Base-by-base conservation (phyloP, 2,888 invertebrate species). In the Drosophila neonasuta region DNA sequence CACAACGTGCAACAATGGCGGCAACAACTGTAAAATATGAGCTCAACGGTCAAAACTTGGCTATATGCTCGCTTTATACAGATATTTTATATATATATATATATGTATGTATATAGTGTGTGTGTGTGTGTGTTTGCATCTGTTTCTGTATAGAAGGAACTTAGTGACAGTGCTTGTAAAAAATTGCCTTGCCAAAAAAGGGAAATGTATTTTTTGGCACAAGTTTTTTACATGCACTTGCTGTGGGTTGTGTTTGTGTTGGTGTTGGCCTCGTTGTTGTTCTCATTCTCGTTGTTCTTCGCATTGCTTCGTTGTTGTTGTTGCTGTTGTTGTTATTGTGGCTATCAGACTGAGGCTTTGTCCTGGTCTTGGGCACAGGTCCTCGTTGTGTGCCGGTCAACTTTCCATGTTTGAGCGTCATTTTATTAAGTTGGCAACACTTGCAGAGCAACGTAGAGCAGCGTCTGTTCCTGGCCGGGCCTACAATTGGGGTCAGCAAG, bases 351-450 rank as follows among this genome's bases (percentile, higher is more conserved):
- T 60, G 34, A 55, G 44, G 45, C 55, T 34, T 45, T 42, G 46
- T 54, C 32, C 48, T 46, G 55, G 24, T 44, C 48, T 44, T 54
- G 56, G 67, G 10, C 42, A 45, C 48, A 50, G 59, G 34, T 51
- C 45, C 55, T 54, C 57, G 48, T 57, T 46, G 55, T 34, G 45
- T 34, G 45, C 72, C 68, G 83, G 86, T 83, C 86, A 83, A 86
- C 84, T 87, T 86, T 76, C 74, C 77, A 76, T 83, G 83, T 74
- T 86, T 80, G 78, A 75, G 83, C 80, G 68, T 76, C 84, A 70
- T 87, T 83, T 83, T 83, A 83, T 87, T 87, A 78, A 78, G 83
- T 87, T 83, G 83, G 80, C 88, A 86, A 86, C 83, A 83, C 88
- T 83, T 83, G 81, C 82, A 51, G 58, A 68, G 68, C 77, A 70